Evolutionary conservation across 2,113 vertebrate species (phyloP).

Genomic region (Lethenteron camtschaticum): DNA sequence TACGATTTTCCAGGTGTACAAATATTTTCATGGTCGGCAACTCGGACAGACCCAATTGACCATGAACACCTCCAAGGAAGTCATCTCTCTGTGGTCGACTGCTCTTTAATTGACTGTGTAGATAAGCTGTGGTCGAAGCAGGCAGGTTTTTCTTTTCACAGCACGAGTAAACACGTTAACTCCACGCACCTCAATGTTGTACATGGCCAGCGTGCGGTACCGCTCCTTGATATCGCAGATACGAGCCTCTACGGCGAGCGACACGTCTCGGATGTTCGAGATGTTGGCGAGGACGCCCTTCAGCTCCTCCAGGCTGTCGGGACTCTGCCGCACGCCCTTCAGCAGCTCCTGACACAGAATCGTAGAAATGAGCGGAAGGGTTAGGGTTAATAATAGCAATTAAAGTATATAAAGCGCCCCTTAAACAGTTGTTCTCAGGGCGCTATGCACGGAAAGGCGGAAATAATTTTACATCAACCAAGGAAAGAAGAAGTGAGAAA

Average conservation of each 20-base stretch:
- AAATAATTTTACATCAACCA: too few relatives aligned
- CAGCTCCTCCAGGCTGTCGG: slow-evolving; percentile 42
- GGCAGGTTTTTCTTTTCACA: background rate
- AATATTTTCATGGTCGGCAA: too few relatives aligned
- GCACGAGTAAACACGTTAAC: background rate
- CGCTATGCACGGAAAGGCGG: too few relatives aligned
- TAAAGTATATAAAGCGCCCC: too few relatives aligned
- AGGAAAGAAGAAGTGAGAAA: too few relatives aligned
- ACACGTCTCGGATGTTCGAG: slow-evolving; percentile 33
- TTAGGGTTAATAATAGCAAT: too few relatives aligned
- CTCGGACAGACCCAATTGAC: background rate
- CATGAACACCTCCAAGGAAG: background rate
- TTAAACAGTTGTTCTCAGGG: too few relatives aligned
- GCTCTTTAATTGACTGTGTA: too few relatives aligned
- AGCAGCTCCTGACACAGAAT: slow-evolving; percentile 25
- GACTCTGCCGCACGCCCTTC: slow-evolving; percentile 27
- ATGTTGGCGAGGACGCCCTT: slow-evolving; percentile 55
- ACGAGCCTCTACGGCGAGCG: slow-evolving; percentile 44
- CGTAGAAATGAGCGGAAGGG: background rate
- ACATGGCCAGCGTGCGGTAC: slow-evolving; percentile 54
- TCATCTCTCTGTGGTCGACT: too few relatives aligned
- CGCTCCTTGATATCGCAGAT: slow-evolving; percentile 43
- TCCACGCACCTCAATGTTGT: slow-evolving; percentile 34
- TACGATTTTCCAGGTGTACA: too few relatives aligned
- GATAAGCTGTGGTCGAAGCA: too few relatives aligned